Conservation (phyloP, 2,888 invertebrate species). For the Podabrus alpinus region DNA sequence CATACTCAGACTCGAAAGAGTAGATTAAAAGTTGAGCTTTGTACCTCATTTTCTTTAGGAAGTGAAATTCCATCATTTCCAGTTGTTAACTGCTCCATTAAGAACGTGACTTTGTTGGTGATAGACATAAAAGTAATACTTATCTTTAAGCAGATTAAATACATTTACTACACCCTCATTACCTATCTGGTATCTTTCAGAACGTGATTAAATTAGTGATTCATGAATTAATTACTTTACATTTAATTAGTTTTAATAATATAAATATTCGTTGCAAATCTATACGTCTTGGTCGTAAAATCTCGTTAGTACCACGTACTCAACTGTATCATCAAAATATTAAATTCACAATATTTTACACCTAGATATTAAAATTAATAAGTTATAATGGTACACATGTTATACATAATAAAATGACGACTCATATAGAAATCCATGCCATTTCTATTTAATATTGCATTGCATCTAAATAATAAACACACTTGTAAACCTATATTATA, state of each 20-base stretch:
- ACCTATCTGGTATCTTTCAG: background rate
- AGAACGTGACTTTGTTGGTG: conserved; percentile 27
- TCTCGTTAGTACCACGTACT: background rate
- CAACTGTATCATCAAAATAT: too few species aligned
- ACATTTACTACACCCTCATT: background rate
- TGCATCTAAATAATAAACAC: background rate
- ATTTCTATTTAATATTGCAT: background rate
- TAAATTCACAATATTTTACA: too few species aligned
- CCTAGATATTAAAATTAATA: background rate
- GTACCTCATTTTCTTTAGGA: conserved; percentile 32
- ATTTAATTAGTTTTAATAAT: background rate
- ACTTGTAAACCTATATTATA: background rate
- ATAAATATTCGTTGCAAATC: background rate
- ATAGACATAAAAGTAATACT: conserved; percentile 15
- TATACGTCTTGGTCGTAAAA: background rate
- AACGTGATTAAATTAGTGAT: background rate
- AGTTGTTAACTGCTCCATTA: conserved; percentile 25
- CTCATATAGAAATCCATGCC: background rate
- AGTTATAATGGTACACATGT: background rate
- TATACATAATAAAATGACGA: background rate
- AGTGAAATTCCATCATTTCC: conserved; percentile 27
- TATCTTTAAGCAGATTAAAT: conserved; percentile 3
- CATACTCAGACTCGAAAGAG: conserved; percentile 10
- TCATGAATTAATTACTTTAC: background rate
- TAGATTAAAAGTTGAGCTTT: conserved; percentile 26